A percentile compares a stretch with the other conserved stretches of the same genome.
Conservation (phyloP, 1,140 invertebrate genomes). For the Pissodes strobi region DNA sequence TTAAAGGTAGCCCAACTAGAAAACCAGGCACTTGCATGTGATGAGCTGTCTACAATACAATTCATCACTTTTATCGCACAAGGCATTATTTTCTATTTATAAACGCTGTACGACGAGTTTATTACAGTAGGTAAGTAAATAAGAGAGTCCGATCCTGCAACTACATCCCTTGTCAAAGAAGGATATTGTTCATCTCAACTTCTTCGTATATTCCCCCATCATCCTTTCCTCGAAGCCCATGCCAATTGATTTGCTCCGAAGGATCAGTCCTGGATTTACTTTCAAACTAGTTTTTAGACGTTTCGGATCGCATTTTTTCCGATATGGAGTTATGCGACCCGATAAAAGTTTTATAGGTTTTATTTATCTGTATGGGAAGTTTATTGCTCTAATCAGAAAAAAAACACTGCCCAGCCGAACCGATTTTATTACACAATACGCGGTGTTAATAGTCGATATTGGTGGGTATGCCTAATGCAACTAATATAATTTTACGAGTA, state of each 20-base stretch:
- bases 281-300: constrained; percentile 45
- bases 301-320: constrained; percentile 44
- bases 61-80: too few relatives aligned
- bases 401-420: too few relatives aligned
- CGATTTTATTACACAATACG: too few relatives aligned
- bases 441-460: too few relatives aligned
- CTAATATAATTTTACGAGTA: too few relatives aligned
- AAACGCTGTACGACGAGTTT: too few relatives aligned
- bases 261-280: constrained; percentile 46
- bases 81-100: too few relatives aligned
- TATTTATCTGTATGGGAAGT: constrained; percentile 33
- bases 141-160: constrained; percentile 24
- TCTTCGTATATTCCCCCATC: constrained; percentile 27
- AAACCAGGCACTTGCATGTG: too few relatives aligned
- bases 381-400: constrained; percentile 4
- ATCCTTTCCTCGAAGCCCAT: constrained; percentile 40
- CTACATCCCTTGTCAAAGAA: constrained; percentile 44
- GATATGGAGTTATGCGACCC: constrained; percentile 38
- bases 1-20: too few relatives aligned
- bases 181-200: constrained; percentile 39
- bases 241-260: constrained; percentile 46
- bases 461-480: too few relatives aligned
- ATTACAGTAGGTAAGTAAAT: too few relatives aligned
- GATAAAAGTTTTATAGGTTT: constrained; percentile 36
- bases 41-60: too few relatives aligned